phyloP scores from a whole-genome alignment of 2,113 vertebrate species.

The Tetraodon nigroviridis region DNA sequence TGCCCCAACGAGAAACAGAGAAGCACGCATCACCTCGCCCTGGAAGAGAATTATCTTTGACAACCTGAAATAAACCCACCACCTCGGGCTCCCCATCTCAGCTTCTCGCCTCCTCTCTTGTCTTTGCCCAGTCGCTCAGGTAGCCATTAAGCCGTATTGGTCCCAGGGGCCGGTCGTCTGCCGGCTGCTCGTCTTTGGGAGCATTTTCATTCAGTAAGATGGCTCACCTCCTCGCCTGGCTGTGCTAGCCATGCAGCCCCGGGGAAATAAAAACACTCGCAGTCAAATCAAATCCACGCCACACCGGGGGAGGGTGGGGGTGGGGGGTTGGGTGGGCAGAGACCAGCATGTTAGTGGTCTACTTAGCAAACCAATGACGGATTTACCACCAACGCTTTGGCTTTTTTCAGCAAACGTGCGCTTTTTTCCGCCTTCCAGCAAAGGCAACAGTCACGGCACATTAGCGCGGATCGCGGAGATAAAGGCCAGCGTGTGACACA shows the following conservation, averaged over 20 bases:
- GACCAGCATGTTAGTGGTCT: conserved; percentile 33
- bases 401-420: conserved; percentile 21
- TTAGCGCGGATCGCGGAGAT: conserved; percentile 33
- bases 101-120: conserved; percentile 24
- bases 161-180: conserved; percentile 43
- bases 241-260: conserved; percentile 47
- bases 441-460: conserved; percentile 39
- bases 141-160: conserved; percentile 54
- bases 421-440: conserved; percentile 35
- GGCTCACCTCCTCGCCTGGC: conserved; percentile 50
- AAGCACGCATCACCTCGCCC: conserved; percentile 24
- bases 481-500: conserved; percentile 43
- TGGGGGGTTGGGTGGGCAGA: conserved; percentile 18
- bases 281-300: conserved; percentile 50
- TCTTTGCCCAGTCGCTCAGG: conserved; percentile 57
- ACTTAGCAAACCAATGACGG: conserved; percentile 8
- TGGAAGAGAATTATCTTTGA: background rate
- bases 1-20: conserved; percentile 9
- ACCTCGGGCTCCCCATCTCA: conserved; percentile 10
- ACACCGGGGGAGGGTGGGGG: conserved; percentile 17
- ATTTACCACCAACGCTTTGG: background rate
- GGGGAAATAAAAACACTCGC: conserved; percentile 59
- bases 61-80: conserved; percentile 10
- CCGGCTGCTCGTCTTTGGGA: conserved; percentile 56
- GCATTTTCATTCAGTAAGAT: conserved; percentile 58